Percentiles rank a stretch among this genome's conserved stretches.
Evolutionary conservation across 2,113 vertebrate species (phyloP).

Genomic region (Chloroceryle aenea): DNA sequence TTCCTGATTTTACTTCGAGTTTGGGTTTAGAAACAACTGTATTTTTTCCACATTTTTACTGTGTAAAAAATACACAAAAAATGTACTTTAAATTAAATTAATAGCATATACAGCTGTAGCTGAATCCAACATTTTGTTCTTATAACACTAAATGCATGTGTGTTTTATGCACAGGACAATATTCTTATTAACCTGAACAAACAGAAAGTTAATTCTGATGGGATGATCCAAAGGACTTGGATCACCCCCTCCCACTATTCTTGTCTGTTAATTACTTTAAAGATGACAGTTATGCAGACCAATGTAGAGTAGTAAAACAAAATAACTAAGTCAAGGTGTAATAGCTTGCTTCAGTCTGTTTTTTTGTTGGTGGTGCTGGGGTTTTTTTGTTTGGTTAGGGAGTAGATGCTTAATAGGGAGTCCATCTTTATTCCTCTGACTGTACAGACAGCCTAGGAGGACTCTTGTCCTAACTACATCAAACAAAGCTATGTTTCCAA

Average conservation of each 20-base stretch:
- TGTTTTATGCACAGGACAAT: not conserved
- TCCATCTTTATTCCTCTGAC: not conserved
- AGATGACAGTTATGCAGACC: not conserved
- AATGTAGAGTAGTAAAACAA: not conserved
- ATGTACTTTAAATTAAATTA: not conserved
- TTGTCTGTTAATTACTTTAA: not conserved
- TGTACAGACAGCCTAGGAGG: not conserved
- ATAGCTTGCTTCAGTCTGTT: not conserved
- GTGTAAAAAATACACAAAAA: not conserved
- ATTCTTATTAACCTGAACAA: not conserved
- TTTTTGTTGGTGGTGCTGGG: not conserved
- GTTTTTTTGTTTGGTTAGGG: no score
- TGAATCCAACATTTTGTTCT: not conserved
- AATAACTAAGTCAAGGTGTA: not conserved
- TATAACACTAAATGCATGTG: not conserved
- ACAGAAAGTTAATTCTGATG: not conserved
- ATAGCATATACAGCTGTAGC: not conserved
- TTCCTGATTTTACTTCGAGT: not conserved
- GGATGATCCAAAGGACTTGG: not conserved
- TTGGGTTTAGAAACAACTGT: not conserved
- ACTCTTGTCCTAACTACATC: not conserved
- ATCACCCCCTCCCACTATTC: not conserved
- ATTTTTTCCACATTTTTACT: not conserved
- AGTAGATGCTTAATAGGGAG: not conserved
- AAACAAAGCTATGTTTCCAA: not conserved